A percentile compares a stretch with the other conserved stretches of the same genome.
phyloP scores from a whole-genome alignment of 2,888 invertebrate species.

The Trisateles emortualis region DNA sequence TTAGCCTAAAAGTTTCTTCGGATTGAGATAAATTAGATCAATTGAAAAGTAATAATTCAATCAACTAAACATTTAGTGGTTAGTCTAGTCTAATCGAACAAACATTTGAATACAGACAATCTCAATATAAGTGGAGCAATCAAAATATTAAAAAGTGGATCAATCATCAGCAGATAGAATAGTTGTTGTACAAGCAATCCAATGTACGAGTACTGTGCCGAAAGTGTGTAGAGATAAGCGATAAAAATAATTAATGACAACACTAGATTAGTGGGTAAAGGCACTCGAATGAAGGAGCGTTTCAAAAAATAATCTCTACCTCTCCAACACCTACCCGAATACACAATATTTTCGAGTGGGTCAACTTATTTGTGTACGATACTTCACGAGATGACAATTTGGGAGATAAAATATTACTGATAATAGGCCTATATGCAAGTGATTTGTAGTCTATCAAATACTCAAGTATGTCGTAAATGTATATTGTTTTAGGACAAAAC shows the following conservation, averaged over 20 bases:
- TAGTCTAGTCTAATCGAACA: constrained; percentile 10
- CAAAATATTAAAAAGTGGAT: constrained; percentile 42
- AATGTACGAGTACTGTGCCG: constrained; percentile 68
- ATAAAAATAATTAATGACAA: constrained; percentile 87
- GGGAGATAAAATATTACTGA: constrained; percentile 30
- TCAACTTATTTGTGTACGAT: constrained; percentile 76
- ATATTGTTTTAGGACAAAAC: not conserved
- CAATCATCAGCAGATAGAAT: constrained; percentile 55
- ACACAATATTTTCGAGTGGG: constrained; percentile 82
- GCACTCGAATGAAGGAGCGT: constrained; percentile 85
- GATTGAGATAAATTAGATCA: no score
- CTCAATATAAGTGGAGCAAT: constrained; percentile 25
- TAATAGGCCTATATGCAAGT: constrained; percentile 30
- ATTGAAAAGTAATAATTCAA: no score
- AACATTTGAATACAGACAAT: constrained; percentile 18
- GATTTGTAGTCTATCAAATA: constrained; percentile 15
- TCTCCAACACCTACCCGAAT: constrained; percentile 81
- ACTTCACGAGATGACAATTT: constrained; percentile 62
- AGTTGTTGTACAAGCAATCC: constrained; percentile 67
- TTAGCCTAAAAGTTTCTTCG: no score
- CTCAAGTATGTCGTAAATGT: not conserved
- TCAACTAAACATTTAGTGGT: not conserved
- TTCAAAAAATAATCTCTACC: constrained; percentile 85
- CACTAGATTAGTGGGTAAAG: constrained; percentile 80
- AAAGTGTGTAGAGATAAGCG: constrained; percentile 79